Conservation (phyloP, 1,140 invertebrate species). For the Thrips palmi region DNA sequence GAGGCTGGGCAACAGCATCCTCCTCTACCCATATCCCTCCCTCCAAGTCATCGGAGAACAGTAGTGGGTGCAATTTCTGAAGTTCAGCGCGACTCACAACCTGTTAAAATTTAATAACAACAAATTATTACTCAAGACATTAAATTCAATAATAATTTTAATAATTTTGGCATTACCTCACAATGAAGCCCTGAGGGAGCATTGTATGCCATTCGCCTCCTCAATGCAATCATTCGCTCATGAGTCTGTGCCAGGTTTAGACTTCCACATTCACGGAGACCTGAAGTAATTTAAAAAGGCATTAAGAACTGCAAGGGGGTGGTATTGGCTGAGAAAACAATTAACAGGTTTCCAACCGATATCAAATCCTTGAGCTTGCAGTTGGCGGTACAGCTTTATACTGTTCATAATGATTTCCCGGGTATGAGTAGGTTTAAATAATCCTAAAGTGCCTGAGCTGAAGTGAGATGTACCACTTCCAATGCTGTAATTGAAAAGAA, state of each 20-base stretch:
- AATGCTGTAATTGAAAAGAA: too few relatives aligned
- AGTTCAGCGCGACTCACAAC: conserved; percentile 24
- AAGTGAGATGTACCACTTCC: too few relatives aligned
- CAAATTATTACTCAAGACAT: conserved; percentile 6
- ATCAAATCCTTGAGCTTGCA: conserved; percentile 40
- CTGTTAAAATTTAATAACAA: conserved; percentile 15
- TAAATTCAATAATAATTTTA: conserved; percentile 3
- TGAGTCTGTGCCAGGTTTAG: conserved; percentile 50
- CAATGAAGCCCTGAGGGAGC: conserved; percentile 33
- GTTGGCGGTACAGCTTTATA: conserved; percentile 36
- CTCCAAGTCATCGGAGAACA: conserved; percentile 44
- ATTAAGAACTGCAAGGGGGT: conserved; percentile 3
- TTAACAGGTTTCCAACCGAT: conserved; percentile 21
- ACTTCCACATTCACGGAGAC: conserved; percentile 45
- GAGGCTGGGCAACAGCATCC: conserved; percentile 48
- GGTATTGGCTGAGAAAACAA: conserved; percentile 2
- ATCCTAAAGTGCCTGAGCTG: too few relatives aligned
- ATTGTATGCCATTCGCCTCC: conserved; percentile 37
- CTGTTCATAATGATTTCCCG: conserved; percentile 40
- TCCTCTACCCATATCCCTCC: conserved; percentile 55
- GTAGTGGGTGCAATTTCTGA: conserved; percentile 33
- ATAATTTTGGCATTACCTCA: conserved; percentile 20
- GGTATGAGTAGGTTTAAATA: too few relatives aligned
- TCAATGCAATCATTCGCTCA: conserved; percentile 45
- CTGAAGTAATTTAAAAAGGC: conserved; percentile 17